Evolutionary conservation across 2,888 invertebrate species (phyloP).

Genomic region (Salpingus planirostris): DNA sequence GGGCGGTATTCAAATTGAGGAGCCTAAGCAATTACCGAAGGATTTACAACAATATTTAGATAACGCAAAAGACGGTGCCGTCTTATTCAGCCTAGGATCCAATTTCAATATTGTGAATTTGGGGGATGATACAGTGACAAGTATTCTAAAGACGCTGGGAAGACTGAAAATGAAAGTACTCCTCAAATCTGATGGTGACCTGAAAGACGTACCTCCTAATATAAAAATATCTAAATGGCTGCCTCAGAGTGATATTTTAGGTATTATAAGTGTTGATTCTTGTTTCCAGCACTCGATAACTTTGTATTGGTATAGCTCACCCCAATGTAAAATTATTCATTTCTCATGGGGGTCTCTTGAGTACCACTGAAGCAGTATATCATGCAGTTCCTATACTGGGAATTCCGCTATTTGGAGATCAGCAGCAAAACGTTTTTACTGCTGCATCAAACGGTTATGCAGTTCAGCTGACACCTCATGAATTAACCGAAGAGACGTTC

Average conservation of each 20-base stretch:
- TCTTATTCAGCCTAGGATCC: constrained; percentile 1
- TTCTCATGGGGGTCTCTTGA: constrained; percentile 51
- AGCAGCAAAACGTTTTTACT: constrained; percentile 42
- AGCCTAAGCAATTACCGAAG: constrained; percentile 23
- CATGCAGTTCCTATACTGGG: constrained; percentile 45
- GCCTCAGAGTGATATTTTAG: constrained; percentile 45
- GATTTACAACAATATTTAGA: constrained; percentile 22
- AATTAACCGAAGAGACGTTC: constrained; percentile 17
- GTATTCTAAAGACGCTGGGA: constrained; percentile 44
- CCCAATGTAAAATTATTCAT: constrained; percentile 48
- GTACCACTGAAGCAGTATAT: constrained; percentile 47
- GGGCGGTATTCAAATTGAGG: constrained; percentile 45
- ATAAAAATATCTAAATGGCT: constrained; percentile 54
- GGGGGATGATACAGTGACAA: not conserved
- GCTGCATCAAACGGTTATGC: constrained; percentile 29
- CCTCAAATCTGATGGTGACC: constrained; percentile 54
- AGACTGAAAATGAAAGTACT: constrained; percentile 51
- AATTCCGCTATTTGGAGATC: constrained; percentile 46
- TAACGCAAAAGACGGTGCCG: constrained; percentile 17
- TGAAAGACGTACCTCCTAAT: constrained; percentile 47
- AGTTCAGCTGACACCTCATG: constrained; percentile 14
- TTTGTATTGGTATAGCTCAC: constrained; percentile 41
- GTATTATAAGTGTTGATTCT: too few relatives aligned
- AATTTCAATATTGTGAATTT: not conserved
- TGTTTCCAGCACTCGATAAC: constrained; percentile 36